Conservation (phyloP, 1,140 invertebrate species). For the Laodelphax striatellus region DNA sequence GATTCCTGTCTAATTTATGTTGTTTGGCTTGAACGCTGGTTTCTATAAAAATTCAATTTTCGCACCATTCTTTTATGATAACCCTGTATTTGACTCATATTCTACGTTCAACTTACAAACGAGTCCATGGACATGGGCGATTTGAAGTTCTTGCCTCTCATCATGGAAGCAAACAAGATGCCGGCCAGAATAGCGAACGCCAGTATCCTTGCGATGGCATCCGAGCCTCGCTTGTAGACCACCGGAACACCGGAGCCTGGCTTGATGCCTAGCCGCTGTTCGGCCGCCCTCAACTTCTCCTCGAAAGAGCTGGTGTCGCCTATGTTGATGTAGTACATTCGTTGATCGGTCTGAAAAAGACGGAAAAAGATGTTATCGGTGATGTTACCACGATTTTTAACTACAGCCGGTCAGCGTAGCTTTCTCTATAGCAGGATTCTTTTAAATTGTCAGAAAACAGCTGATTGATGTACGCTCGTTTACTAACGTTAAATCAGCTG, state of each 20-base stretch:
- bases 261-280: slow-evolving; percentile 65
- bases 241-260: slow-evolving; percentile 58
- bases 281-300: slow-evolving; percentile 72
- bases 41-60: no score
- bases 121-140: slow-evolving; percentile 43
- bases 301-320: slow-evolving; percentile 74
- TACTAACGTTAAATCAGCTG: no score
- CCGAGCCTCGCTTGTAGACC: slow-evolving; percentile 56
- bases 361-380: slow-evolving; percentile 1
- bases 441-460: no score
- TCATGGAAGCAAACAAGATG: slow-evolving; percentile 21
- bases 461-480: no score
- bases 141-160: slow-evolving; percentile 15
- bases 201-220: slow-evolving; percentile 54
- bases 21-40: no score
- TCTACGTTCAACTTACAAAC: slow-evolving; percentile 65
- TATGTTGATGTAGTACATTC: slow-evolving; percentile 69
- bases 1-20: no score
- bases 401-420: no score
- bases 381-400: no score
- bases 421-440: no score
- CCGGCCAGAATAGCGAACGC: slow-evolving; percentile 39
- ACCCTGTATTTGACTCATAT: no score
- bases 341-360: slow-evolving; percentile 42
- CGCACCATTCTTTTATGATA: no score